Conservation (phyloP, 2,113 vertebrate genomes). For the Copsychus sechellarum region DNA sequence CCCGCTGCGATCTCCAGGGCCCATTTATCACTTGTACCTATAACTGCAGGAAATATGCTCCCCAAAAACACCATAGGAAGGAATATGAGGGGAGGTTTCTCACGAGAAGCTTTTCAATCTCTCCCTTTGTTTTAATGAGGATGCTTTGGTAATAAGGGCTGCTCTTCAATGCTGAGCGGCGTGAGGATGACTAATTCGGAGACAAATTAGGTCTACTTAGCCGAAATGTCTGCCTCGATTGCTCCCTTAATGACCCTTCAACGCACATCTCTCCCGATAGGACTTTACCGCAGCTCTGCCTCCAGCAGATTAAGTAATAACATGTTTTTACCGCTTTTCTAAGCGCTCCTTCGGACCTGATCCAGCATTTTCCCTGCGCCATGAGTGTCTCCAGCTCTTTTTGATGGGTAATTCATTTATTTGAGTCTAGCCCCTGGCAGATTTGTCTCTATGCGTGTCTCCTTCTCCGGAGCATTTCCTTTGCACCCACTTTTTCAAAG, state of each 20-base stretch:
- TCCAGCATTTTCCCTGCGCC: neutral
- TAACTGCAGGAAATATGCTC: neutral
- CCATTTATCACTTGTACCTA: neutral
- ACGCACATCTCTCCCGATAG: neutral
- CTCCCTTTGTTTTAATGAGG: neutral
- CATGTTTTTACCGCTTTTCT: neutral
- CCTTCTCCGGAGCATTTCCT: neutral
- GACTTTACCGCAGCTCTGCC: neutral
- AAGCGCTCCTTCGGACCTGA: neutral
- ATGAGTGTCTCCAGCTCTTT: neutral
- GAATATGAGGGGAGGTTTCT: neutral
- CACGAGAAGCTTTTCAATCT: neutral
- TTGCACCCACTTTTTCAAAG: neutral
- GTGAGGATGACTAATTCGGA: conserved; percentile 2
- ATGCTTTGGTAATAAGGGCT: neutral
- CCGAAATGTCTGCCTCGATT: neutral
- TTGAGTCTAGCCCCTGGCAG: neutral
- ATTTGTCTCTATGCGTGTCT: neutral
- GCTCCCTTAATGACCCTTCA: conserved; percentile 18
- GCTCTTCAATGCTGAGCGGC: neutral
- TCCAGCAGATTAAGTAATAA: neutral
- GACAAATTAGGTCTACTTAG: conserved; percentile 18
- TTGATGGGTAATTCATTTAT: neutral
- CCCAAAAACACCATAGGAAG: neutral
- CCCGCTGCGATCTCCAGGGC: neutral